A percentile compares a stretch with the other conserved stretches of the same genome.
Evolutionary conservation across 2,888 invertebrate genomes (phyloP).

Genomic region (Dusona sp.): DNA sequence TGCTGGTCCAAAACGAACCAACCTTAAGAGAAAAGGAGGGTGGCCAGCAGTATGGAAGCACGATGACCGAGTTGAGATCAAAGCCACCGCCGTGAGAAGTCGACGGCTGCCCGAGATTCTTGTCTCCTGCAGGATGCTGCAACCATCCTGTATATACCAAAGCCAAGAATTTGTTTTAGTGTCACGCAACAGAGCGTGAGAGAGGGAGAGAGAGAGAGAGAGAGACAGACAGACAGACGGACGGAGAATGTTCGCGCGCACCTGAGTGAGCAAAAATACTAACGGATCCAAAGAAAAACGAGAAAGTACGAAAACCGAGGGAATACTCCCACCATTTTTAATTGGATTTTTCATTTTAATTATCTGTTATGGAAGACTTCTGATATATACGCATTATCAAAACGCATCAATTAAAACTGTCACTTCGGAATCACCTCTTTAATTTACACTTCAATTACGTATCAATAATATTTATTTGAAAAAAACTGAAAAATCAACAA

Average conservation of each 20-base stretch:
- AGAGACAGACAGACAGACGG: neutral
- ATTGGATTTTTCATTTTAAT: neutral
- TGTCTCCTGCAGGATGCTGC: constrained; percentile 81
- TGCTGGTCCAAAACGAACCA: constrained; percentile 60
- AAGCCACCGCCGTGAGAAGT: constrained; percentile 83
- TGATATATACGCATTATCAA: too few relatives aligned
- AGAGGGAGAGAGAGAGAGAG: neutral
- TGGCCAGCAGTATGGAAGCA: constrained; percentile 72
- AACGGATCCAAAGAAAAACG: neutral
- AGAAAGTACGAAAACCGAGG: constrained; percentile 32
- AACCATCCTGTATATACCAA: constrained; percentile 71
- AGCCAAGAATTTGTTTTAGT: constrained; percentile 80
- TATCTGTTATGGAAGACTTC: neutral
- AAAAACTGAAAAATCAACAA: too few relatives aligned
- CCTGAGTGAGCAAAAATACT: constrained; percentile 17
- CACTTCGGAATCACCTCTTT: too few relatives aligned
- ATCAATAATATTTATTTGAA: too few relatives aligned
- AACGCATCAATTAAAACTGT: too few relatives aligned
- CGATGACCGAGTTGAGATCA: constrained; percentile 79
- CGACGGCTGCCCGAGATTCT: constrained; percentile 83
- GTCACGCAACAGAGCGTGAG: constrained; percentile 68
- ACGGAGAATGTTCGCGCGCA: constrained; percentile 17
- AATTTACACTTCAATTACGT: too few relatives aligned
- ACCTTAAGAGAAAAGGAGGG: constrained; percentile 66
- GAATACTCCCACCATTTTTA: neutral